phyloP scores from a whole-genome alignment of 1,140 invertebrate species.

The Lordiphosa clarofinis region DNA sequence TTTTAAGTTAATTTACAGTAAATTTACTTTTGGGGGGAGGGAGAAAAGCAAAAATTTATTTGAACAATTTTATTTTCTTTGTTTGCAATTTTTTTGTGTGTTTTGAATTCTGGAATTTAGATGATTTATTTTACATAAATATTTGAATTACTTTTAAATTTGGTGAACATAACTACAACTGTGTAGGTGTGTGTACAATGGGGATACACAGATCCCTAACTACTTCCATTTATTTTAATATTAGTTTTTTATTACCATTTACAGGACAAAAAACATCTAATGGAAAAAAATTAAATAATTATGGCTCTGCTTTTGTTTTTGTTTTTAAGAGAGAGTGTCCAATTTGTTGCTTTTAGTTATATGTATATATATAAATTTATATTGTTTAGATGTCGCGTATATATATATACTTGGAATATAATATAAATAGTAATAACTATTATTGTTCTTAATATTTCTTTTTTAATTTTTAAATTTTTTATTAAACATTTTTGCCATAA shows the following conservation, averaged over 20 bases:
- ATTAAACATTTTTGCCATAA: constrained; percentile 50
- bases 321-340: constrained; percentile 21
- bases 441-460: constrained; percentile 80
- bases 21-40: constrained; percentile 37
- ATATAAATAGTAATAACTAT: constrained; percentile 80
- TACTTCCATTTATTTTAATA: constrained; percentile 53
- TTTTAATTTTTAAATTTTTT: constrained; percentile 8
- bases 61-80: constrained; percentile 27
- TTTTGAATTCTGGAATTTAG: constrained; percentile 14
- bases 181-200: constrained; percentile 44
- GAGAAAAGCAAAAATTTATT: constrained; percentile 62
- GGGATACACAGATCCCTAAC: constrained; percentile 55
- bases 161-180: constrained; percentile 73
- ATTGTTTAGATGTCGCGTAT: constrained; percentile 53
- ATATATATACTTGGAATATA: constrained; percentile 70
- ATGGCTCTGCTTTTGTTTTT: constrained; percentile 21
- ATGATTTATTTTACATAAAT: constrained; percentile 77
- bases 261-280: constrained; percentile 79
- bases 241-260: constrained; percentile 59
- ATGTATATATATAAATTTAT: constrained; percentile 55
- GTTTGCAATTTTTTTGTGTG: constrained; percentile 8
- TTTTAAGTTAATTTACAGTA: constrained; percentile 70
- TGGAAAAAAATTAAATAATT: constrained; percentile 69
- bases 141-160: constrained; percentile 37
- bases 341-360: constrained; percentile 31